Conservation (phyloP, 1,140 invertebrate species). For the Vollenhovia emeryi region DNA sequence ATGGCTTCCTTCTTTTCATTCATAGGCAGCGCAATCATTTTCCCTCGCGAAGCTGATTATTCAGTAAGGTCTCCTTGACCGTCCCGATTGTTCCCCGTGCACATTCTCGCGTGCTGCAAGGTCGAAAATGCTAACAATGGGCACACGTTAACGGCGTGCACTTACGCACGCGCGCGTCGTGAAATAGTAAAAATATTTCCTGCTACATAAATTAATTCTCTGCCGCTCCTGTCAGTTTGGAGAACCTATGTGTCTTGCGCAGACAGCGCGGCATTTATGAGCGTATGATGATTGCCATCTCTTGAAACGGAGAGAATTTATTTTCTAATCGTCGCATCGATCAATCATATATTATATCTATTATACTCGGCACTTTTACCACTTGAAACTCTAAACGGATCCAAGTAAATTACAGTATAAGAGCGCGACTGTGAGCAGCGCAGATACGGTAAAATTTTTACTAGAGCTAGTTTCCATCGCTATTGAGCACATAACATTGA, state of each 20-base stretch:
- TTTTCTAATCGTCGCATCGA: background rate
- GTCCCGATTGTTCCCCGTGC: constrained; percentile 51
- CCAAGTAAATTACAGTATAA: background rate
- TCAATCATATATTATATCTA: background rate
- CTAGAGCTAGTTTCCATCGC: constrained; percentile 15
- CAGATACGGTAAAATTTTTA: background rate
- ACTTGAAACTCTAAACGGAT: background rate
- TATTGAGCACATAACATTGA: constrained; percentile 51
- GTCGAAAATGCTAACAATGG: constrained; percentile 58
- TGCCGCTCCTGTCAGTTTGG: background rate
- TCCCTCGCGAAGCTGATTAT: constrained; percentile 45
- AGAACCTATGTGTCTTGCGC: background rate
- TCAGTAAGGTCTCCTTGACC: constrained; percentile 54
- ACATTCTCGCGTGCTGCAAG: constrained; percentile 53
- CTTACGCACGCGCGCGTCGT: background rate
- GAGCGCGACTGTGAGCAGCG: background rate
- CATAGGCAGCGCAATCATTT: constrained; percentile 50
- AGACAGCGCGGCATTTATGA: background rate
- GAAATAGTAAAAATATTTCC: constrained; percentile 18
- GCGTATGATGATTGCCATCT: background rate
- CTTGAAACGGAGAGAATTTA: background rate
- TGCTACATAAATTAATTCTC: constrained; percentile 4
- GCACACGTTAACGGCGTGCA: constrained; percentile 34
- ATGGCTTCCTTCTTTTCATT: constrained; percentile 59
- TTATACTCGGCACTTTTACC: background rate